Evolutionary conservation across 2,888 invertebrate genomes (phyloP), one percentile per base, ranked within the genome.

Genomic region (Andrena fulva): DNA sequence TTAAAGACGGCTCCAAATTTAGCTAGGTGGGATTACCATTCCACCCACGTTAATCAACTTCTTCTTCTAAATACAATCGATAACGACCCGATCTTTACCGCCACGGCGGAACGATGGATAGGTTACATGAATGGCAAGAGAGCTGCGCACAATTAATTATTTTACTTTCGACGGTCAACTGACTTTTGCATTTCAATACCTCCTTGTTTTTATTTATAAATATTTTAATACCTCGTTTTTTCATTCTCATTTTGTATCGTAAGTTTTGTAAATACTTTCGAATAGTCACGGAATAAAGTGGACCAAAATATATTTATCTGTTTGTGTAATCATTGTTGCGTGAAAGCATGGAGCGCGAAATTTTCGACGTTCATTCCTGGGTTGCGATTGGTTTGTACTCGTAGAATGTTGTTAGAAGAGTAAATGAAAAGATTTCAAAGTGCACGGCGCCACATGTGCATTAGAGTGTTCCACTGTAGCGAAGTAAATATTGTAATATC

Each of bases 1-100:
- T 94, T 98, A 50, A 97, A 97, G 27, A 97, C 97, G 24, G 97
- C 98, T 33, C 98, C 98, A 0, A 99, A 99, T 94, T 95, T 99
- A 82, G 99, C 99, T 0, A 95, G 99, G 76, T 99, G 99, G 99
- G 99, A 99, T 93, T 99, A 99, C 94, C 99, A 99, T 94, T 98
- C 99, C 0, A 99, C 99, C 0, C 99, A 99, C 93, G 97, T 99
- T 31, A 99, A 99, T 95, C 99, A 99, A 92, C 95, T 99, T 85
- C 96, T 99, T 85, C 95, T 99, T 76, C 94, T 99, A 31, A 97
- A 97, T 54, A 97, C 98, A 0, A 96, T 99, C 62, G 98, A 98
- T 88, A 96, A 96, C 77, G 98, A 98, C 90, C 96, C 97, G 0
- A 95, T 99, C 75, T 96, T 99, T 84, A 95, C 96, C 20, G 96